Evolutionary conservation across 1,140 invertebrate species (phyloP).

Genomic region (Drosophila pseudoananassae): DNA sequence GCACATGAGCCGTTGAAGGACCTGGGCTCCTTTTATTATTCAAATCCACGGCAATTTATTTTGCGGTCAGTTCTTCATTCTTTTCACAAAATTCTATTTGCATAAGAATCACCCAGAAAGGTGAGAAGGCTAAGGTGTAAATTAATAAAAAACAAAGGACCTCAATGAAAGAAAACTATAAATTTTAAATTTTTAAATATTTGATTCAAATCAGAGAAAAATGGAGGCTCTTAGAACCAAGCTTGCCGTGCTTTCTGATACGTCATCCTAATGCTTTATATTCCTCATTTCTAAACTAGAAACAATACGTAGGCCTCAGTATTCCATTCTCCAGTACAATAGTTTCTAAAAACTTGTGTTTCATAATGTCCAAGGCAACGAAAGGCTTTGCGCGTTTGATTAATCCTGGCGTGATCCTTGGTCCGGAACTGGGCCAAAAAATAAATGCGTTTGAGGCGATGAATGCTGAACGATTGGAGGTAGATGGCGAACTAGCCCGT

Average conservation of each 20-base stretch:
- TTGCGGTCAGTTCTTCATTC: slow-evolving; percentile 5
- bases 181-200: too few relatives aligned
- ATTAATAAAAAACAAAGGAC: background rate
- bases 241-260: too few relatives aligned
- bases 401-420: slow-evolving; percentile 48
- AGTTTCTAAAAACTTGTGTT: background rate
- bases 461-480: slow-evolving; percentile 17
- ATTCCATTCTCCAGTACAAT: too few relatives aligned
- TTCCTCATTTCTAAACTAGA: too few relatives aligned
- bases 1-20: slow-evolving; percentile 21
- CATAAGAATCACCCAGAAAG: slow-evolving; percentile 51
- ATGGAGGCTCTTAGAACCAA: too few relatives aligned
- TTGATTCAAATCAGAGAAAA: too few relatives aligned
- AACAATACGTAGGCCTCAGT: too few relatives aligned
- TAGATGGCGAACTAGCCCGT: slow-evolving; percentile 34
- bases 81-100: slow-evolving; percentile 54
- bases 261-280: too few relatives aligned
- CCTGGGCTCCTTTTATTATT: slow-evolving; percentile 56
- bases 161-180: background rate
- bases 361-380: slow-evolving; percentile 25
- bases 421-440: slow-evolving; percentile 49
- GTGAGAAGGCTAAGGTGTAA: background rate
- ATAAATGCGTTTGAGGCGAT: slow-evolving; percentile 45
- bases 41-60: slow-evolving; percentile 70
- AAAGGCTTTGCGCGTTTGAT: slow-evolving; percentile 42